Evolutionary conservation across 1,140 invertebrate species (phyloP), one percentile per base, ranked within the genome.

Genomic region (Pseudomyrmex cubaensis): DNA sequence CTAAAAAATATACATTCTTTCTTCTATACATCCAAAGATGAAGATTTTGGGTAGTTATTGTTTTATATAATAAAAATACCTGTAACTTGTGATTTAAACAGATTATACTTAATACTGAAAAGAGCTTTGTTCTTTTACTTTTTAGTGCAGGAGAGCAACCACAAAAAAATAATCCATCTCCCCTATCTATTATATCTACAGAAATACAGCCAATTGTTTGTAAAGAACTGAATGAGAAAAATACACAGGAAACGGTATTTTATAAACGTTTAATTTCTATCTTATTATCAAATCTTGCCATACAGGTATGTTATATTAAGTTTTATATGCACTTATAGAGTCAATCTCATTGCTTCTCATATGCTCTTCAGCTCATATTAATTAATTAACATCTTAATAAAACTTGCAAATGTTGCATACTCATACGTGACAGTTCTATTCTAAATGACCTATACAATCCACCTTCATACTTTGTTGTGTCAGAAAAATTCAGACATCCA

Each of bases 211-310:
- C 54, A 35, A 59, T 15, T 12, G 70, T 1, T 1, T 69, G 54
- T 48, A 59, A 9, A 72, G 54, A 70, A 48, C 13, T 10, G 7
- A 13, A 77, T 77, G 59, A 82, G 63, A 50, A 7, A 25, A 75
- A 25, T 13, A 76, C 5, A 2, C 86, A 84, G 1, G 82, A 66
- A 52, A 54, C 15, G 72, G 35, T 90, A 25, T 92, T 92, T 76
- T 86, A 91, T 46, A 90, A 87, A 73, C 84, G 91, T 62, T 48
- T 93, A 10, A 74, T 93, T 54, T 90, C 89, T 82, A 80, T 91
- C 10, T 35, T 93, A 50, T 57, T 93, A 50, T 73, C 75, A 35
- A 90, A 88, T 75, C 62, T 86, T 52, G 76, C 59, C 1, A 77
- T 93, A 46, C 83, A 92, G 83, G 92, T 92, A 87, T 50, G 0